Evolutionary conservation across 2,113 vertebrate species (phyloP), one percentile per base, ranked within the genome.

Genomic region (Thymallus thymallus): DNA sequence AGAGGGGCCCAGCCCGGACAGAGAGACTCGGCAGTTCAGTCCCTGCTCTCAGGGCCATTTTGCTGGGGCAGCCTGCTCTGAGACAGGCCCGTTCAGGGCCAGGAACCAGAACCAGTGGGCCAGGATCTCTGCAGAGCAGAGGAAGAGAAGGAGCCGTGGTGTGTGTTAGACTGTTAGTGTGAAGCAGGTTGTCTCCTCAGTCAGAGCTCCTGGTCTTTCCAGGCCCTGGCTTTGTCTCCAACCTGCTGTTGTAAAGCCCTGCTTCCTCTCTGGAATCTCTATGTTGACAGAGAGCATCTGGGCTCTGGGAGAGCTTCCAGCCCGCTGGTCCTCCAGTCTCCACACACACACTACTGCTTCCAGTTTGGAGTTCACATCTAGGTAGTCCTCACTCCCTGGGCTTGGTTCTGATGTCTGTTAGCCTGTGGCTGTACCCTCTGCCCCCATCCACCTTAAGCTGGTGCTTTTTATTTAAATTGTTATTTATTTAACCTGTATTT

Each of bases 221-320:
- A 78, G 51, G 20, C 51, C 16, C 35, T 58, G 66, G 62, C 4
- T 66, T 65, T 66, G 67, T 55, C 61, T 66, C 46, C 85, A 86
- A 88, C 88, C 84, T 86, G 83, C 89, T 87, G 87, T 86, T 86
- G 82, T 89, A 91, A 91, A 93, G 89, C 86, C 88, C 79, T 84
- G 86, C 85, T 93, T 92, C 89, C 90, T 92, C 83, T 86, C 86
- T 89, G 89, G 89, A 90, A 90, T 92, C 90, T 85, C 76, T 73
- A 84, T 92, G 90, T 91, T 92, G 92, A 92, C 92, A 91, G 91
- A 92, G 91, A 90, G 88, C 91, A 92, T 92, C 90, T 93, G 88
- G 86, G 83, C 84, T 89, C 86, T 84, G 90, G 89, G 91, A 91
- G 88, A 90, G 87, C 87, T 86, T 91, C 91, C 92, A 91, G 80